These are phyloP conservation scores for Corticium candelabrum DNA, from an alignment of 37 sponge, comb jelly and placozoan genomes.

Conservation along the genomic window DNA sequence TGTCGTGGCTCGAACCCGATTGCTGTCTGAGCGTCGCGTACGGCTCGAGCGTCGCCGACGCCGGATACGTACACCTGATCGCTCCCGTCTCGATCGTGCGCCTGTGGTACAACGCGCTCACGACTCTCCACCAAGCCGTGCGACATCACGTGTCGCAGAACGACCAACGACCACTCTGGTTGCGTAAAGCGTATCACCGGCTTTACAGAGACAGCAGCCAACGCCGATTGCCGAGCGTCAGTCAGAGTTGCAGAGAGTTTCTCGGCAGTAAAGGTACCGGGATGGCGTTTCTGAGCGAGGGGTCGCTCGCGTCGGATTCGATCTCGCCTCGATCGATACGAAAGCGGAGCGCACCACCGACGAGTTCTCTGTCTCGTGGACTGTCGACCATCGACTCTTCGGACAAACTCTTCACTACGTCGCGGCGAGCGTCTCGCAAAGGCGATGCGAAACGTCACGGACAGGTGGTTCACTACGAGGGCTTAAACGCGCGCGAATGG, in stretches of 20 bases:
- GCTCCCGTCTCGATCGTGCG: not conserved
- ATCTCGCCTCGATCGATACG: too few species aligned
- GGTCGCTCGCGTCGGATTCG: too few species aligned
- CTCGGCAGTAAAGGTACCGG: not conserved
- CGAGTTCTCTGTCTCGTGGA: too few species aligned
- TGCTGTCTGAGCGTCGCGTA: not conserved
- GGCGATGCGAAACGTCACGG: too few species aligned
- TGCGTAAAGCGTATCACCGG: not conserved
- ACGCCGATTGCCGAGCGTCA: not conserved
- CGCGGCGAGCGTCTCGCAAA: too few species aligned
- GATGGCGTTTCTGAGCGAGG: too few species aligned
- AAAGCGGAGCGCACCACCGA: too few species aligned
- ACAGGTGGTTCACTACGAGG: too few species aligned
- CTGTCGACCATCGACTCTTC: too few species aligned
- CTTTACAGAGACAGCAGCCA: not conserved
- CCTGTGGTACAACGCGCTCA: not conserved
- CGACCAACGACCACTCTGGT: not conserved
- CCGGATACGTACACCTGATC: not conserved
- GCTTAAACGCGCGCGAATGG: too few species aligned
- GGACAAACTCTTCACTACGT: too few species aligned
- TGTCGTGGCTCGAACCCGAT: not conserved
- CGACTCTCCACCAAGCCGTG: not conserved
- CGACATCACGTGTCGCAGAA: not conserved
- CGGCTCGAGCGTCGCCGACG: slow-evolving; percentile 2
- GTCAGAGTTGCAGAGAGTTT: not conserved